Conservation (phyloP, 2,888 invertebrate species). For the Spodoptera picta region DNA sequence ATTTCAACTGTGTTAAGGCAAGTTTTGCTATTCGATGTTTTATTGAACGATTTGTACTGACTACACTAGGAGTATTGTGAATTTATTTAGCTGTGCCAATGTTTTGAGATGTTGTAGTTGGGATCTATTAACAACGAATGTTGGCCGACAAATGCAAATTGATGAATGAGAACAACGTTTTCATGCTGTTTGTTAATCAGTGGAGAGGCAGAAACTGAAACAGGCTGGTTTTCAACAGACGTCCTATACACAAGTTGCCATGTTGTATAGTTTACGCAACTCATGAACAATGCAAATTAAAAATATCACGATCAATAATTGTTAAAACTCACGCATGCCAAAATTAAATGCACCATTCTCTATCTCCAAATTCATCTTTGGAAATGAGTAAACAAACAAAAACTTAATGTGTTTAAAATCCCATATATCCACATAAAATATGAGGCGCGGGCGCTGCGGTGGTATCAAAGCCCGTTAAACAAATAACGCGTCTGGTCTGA, state of each 20-base stretch:
- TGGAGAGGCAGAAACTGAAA: conserved; percentile 1
- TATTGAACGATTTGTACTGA: conserved; percentile 48
- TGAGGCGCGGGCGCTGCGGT: conserved; percentile 56
- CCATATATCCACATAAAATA: conserved; percentile 54
- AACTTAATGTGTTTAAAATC: conserved; percentile 51
- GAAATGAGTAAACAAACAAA: conserved; percentile 41
- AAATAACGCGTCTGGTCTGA: conserved; percentile 75
- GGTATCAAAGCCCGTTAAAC: conserved; percentile 69
- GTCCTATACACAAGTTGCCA: not conserved
- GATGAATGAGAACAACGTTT: conserved; percentile 37
- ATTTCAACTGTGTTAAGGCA: conserved; percentile 66
- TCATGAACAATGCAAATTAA: too few species aligned
- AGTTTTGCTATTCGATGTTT: conserved; percentile 50
- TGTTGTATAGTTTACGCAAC: too few species aligned
- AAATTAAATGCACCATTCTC: not conserved
- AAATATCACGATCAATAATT: too few species aligned
- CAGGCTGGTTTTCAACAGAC: not conserved
- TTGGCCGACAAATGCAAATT: conserved; percentile 45
- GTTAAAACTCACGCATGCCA: not conserved
- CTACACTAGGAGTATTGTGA: conserved; percentile 38
- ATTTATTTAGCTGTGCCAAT: conserved; percentile 45
- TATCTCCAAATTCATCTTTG: conserved; percentile 11
- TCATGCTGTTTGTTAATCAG: conserved; percentile 32
- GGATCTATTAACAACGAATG: conserved; percentile 39
- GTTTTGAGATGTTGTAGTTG: conserved; percentile 43